Evolutionary conservation across 2,113 vertebrate genomes (phyloP), one percentile per base, ranked within the genome.

Genomic region (Syrmaticus mikado): DNA sequence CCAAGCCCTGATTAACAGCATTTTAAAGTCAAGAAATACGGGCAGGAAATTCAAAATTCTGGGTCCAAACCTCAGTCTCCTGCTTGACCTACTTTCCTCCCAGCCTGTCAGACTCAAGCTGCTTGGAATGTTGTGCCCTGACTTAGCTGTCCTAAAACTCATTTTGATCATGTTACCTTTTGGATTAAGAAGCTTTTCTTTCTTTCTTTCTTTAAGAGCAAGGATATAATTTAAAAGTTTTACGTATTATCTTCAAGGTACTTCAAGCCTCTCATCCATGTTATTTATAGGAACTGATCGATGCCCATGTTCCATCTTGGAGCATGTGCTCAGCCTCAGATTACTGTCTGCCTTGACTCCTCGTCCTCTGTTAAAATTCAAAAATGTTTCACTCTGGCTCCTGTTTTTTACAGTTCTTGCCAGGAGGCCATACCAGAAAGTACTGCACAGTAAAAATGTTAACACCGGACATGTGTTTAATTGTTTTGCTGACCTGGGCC

Each of bases 261-360:
- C 79, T 86, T 88, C 43, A 93, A 81, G 19, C 13, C 21, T 87
- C 76, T 93, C 50, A 92, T 46, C 73, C 55, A 19, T 30, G 50
- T 84, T 90, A 95, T 93, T 96, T 94, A 93, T 94, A 96, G 91
- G 73, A 95, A 84, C 58, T 50, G 79, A 94, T 95, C 87, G 1
- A 96, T 97, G 85, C 43, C 77, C 60, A 2, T 91, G 53, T 75
- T 93, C 89, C 61, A 36, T 75, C 70, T 36, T 75, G n/a, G 40
- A 87, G 75, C 50, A 82, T 75, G 41, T 82, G 36, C 73, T 94
- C 76, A 64, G 79, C 53, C 41, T 88, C 64, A 87, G 89, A 93
- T 92, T 92, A 85, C 82, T 73, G 55, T 70, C 88, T 93, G 71
- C 16, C 79, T 86, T 68, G 73, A 94, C 55, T 74, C 25, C 27